Conservation (phyloP, 2,888 invertebrate genomes). For the Venustoraphidia nigricollis region DNA sequence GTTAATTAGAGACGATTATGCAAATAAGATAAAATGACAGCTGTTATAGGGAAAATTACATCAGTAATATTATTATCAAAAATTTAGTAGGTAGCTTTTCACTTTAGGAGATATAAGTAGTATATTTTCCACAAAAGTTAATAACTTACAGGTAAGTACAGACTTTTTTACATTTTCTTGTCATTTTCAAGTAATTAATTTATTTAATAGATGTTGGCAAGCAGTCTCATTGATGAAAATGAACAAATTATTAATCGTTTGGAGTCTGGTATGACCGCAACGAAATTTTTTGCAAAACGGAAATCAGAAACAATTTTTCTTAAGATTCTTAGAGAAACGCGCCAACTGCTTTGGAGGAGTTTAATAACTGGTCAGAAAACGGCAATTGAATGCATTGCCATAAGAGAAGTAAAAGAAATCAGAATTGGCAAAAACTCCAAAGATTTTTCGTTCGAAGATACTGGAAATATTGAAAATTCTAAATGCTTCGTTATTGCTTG, state of each 20-base stretch:
- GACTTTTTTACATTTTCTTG: too few species aligned
- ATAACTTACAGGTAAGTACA: too few species aligned
- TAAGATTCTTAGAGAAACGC: constrained; percentile 73
- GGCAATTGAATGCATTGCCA: constrained; percentile 49
- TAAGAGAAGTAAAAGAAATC: constrained; percentile 81
- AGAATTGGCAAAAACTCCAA: constrained; percentile 72
- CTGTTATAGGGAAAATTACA: too few species aligned
- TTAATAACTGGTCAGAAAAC: constrained; percentile 31
- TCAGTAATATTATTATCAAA: too few species aligned
- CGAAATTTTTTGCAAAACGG: constrained; percentile 71
- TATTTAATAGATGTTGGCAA: neutral
- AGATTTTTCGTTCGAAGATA: constrained; percentile 88
- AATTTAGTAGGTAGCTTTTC: too few species aligned
- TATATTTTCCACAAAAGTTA: too few species aligned
- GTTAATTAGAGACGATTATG: too few species aligned
- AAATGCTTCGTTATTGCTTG: constrained; percentile 84
- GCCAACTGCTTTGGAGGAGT: constrained; percentile 64
- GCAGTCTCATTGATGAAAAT: constrained; percentile 60
- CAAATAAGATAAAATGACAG: too few species aligned
- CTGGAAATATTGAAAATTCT: constrained; percentile 57
- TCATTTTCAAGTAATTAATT: too few species aligned
- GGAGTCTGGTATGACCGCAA: constrained; percentile 72
- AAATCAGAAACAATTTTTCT: constrained; percentile 72
- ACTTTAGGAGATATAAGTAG: too few species aligned
- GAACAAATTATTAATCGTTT: constrained; percentile 74